Evolutionary conservation across 1,140 invertebrate species (phyloP).

Genomic region (Homalodisca vitripennis): DNA sequence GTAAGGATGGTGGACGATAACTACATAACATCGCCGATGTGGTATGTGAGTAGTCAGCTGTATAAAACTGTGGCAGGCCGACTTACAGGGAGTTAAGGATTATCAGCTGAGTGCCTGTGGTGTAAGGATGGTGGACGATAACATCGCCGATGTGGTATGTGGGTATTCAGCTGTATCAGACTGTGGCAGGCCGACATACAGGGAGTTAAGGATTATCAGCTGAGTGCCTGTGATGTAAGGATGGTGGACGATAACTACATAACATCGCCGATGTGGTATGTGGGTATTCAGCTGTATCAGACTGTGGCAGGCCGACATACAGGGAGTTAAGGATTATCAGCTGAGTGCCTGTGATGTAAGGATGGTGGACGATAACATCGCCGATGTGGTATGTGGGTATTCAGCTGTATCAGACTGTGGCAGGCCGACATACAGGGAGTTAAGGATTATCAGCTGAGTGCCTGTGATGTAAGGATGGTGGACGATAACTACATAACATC

Average conservation of each 20-base stretch:
- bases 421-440: background rate
- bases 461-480: background rate
- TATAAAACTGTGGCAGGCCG: slow-evolving; percentile 1
- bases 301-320: background rate
- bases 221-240: slow-evolving; percentile 27
- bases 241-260: slow-evolving; percentile 41
- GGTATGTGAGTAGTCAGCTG: no score
- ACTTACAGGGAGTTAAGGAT: background rate
- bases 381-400: no score
- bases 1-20: background rate
- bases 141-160: background rate
- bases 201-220: background rate
- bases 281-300: slow-evolving; percentile 26
- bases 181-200: background rate
- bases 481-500: no score
- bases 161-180: background rate
- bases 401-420: background rate
- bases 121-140: slow-evolving; percentile 5
- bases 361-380: no score
- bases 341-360: background rate
- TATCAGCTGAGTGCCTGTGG: slow-evolving; percentile 21
- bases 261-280: slow-evolving; percentile 45
- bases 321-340: background rate
- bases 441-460: background rate
- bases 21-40: no score